Evolutionary conservation across 2,888 invertebrate genomes (phyloP), one percentile per base, ranked within the genome.

Genomic region (Corythucha ciliata): DNA sequence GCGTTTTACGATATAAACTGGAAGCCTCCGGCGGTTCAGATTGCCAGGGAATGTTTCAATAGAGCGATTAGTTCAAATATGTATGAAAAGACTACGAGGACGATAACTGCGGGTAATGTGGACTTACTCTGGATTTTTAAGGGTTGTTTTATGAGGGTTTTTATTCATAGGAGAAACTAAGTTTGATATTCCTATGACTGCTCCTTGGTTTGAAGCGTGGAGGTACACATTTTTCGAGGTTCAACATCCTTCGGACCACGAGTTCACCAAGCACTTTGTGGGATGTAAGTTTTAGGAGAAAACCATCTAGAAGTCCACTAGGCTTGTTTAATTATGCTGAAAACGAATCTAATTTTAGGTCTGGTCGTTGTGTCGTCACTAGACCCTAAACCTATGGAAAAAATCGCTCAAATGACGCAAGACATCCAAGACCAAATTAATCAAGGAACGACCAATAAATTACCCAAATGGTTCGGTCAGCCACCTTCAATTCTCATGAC

Each of bases 191-290:
- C 88, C 89, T 25, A 72, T 78, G 29, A 74, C 80, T 8, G 86
- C 89, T 48, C 85, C 91, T 12, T 97, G 97, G 96, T 97, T 88
- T 74, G 93, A 94, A 68, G 79, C 83, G 8, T 97, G 93, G 89
- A 77, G 93, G 62, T 90, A 92, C 62, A 84, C 84, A 24, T 94
- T 94, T 69, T 73, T 92, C 37, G 80, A 83, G 64, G 81, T 90
- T 54, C 82, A 89, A 66, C 87, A 84, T 67, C 87, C 88, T 16
- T 83, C 86, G 4, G 96, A 97, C 65, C 96, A 97, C 73, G 98
- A 98, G 70, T 97, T 92, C 65, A 85, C 92, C 0, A 86, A 87
- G 64, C 90, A 91, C 68, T 84, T 85, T 64, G 66, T 90, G 47
- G 84, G 84, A 12, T 90, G 90, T 66, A 77, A 89, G 63, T 75